These are phyloP conservation scores for Atractosteus spatula DNA, from an alignment of 2,113 vertebrate species.

Conservation along the genomic window DNA sequence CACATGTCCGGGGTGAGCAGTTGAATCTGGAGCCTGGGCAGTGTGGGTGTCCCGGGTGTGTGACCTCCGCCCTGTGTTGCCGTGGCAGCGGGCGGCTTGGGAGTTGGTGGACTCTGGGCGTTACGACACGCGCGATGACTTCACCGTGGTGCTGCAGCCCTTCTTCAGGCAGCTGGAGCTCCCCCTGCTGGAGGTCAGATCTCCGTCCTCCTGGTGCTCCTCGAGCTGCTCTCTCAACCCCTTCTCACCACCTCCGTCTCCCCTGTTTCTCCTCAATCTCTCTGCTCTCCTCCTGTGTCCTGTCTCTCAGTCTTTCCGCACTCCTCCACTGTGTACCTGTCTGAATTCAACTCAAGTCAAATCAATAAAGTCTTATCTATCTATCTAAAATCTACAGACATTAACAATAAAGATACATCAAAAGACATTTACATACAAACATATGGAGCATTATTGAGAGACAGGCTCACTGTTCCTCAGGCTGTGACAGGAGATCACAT, in stretches of 20 bases:
- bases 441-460: no score
- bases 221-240: background rate
- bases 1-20: no score
- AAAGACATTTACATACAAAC: no score
- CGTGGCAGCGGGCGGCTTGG: slow-evolving; percentile 57
- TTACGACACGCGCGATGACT: slow-evolving; percentile 70
- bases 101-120: slow-evolving; percentile 66
- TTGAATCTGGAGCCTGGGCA: no score
- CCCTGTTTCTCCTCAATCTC: background rate
- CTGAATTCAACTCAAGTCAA: background rate
- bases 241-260: background rate
- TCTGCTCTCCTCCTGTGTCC: slow-evolving; percentile 1
- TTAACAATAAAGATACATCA: no score
- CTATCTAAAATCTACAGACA: no score
- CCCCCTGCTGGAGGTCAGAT: slow-evolving; percentile 52
- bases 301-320: background rate
- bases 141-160: slow-evolving; percentile 79
- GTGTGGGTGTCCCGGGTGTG: no score
- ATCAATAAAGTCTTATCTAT: no score
- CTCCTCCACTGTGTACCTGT: background rate
- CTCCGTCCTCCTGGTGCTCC: background rate
- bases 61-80: no score
- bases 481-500: no score
- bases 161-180: slow-evolving; percentile 56
- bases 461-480: no score